Conservation (phyloP, 1,140 invertebrate species). For the Drosophila tristis region DNA sequence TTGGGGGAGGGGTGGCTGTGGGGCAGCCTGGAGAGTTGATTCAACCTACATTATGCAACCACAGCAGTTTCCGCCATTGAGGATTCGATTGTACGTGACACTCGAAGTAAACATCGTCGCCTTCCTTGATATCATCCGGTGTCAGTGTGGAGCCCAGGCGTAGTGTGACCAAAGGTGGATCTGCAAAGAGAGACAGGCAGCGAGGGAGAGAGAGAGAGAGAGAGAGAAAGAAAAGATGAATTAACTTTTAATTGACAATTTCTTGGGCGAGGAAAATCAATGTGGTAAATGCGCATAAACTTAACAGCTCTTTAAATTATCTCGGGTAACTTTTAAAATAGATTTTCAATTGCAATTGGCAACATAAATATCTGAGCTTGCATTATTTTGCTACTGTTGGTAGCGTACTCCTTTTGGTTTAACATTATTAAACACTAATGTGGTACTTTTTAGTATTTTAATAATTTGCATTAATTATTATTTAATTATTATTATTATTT, state of each 20-base stretch:
- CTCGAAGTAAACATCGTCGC: conserved; percentile 96
- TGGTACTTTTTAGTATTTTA: no score
- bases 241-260: conserved; percentile 6
- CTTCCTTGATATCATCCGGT: conserved; percentile 94
- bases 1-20: not conserved
- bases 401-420: no score
- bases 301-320: not conserved
- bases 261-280: not conserved
- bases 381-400: no score
- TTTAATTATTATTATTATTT: no score
- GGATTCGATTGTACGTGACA: conserved; percentile 96
- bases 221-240: conserved; percentile 10
- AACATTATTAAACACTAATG: no score
- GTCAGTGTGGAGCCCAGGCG: conserved; percentile 93
- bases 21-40: conserved; percentile 27
- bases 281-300: not conserved
- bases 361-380: no score
- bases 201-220: conserved; percentile 22
- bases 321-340: not conserved
- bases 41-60: conserved; percentile 92
- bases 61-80: conserved; percentile 92
- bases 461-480: no score
- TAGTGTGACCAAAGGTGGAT: conserved; percentile 92
- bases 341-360: no score
- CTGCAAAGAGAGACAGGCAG: conserved; percentile 85